Evolutionary conservation across 2,888 invertebrate species (phyloP).

Genomic region (Ceriagrion tenellum): DNA sequence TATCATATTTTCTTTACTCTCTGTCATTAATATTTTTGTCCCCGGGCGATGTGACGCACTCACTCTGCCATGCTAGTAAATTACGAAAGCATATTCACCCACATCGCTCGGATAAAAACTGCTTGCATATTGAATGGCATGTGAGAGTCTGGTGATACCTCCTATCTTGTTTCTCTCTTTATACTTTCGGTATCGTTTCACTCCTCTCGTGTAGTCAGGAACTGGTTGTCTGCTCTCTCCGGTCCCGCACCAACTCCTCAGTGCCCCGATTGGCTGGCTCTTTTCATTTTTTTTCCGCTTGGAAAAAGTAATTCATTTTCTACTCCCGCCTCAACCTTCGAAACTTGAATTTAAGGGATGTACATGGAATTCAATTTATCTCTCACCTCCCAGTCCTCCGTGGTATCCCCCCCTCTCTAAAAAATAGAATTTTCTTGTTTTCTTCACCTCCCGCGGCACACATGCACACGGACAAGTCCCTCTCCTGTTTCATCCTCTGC

Average conservation of each 20-base stretch:
- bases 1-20: too few species aligned
- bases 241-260: background rate
- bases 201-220: background rate
- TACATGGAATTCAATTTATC: slow-evolving; percentile 22
- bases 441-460: background rate
- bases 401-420: background rate
- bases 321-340: background rate
- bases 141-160: too few species aligned
- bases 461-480: background rate
- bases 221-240: background rate
- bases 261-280: background rate
- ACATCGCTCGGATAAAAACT: too few species aligned
- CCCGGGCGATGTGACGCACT: too few species aligned
- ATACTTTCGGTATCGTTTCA: background rate
- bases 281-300: background rate
- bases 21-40: too few species aligned
- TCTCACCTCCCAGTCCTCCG: background rate
- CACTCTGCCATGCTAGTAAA: too few species aligned
- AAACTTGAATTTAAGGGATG: slow-evolving; percentile 3
- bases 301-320: slow-evolving; percentile 16
- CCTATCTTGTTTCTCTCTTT: background rate
- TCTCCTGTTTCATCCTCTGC: background rate
- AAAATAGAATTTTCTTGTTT: background rate
- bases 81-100: too few species aligned
- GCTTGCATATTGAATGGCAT: too few species aligned